These are phyloP conservation scores for Diogma glabrata DNA, from an alignment of 2,888 invertebrate species.

Conservation along the genomic window DNA sequence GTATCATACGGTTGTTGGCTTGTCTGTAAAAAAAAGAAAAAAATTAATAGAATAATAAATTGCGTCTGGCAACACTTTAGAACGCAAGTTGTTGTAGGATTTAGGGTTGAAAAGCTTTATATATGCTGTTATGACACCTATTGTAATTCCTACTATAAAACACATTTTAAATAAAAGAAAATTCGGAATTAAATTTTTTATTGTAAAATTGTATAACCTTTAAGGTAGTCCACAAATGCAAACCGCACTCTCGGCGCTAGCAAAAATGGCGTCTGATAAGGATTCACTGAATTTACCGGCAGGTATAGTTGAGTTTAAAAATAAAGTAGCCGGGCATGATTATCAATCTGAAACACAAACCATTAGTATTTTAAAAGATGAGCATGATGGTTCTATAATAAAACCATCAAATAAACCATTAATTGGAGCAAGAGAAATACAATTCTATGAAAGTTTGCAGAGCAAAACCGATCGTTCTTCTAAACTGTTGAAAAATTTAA, in stretches of 20 bases:
- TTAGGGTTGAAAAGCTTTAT: too few species aligned
- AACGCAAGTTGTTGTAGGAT: too few species aligned
- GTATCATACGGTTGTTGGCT: too few species aligned
- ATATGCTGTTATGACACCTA: too few species aligned
- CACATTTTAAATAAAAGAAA: too few species aligned
- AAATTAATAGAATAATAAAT: too few species aligned
- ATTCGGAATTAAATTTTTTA: too few species aligned
- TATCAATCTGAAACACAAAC: conserved; percentile 39
- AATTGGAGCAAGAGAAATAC: conserved; percentile 62
- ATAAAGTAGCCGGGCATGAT: conserved; percentile 56
- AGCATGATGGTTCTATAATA: conserved; percentile 58
- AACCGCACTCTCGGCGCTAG: not conserved
- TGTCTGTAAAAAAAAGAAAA: too few species aligned
- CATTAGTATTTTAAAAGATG: conserved; percentile 52
- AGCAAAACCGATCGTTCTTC: conserved; percentile 40
- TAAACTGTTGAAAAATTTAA: conserved; percentile 43
- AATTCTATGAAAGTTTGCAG: conserved; percentile 60
- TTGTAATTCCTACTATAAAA: too few species aligned
- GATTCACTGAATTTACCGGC: conserved; percentile 23
- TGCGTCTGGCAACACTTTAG: too few species aligned
- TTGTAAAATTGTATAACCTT: too few species aligned
- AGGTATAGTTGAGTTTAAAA: conserved; percentile 35
- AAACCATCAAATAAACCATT: conserved; percentile 67
- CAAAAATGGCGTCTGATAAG: not conserved
- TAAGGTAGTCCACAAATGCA: not conserved